Percentiles rank a stretch among this genome's conserved stretches.
Conservation (phyloP, 2,888 invertebrate genomes). For the Mamestra brassicae region DNA sequence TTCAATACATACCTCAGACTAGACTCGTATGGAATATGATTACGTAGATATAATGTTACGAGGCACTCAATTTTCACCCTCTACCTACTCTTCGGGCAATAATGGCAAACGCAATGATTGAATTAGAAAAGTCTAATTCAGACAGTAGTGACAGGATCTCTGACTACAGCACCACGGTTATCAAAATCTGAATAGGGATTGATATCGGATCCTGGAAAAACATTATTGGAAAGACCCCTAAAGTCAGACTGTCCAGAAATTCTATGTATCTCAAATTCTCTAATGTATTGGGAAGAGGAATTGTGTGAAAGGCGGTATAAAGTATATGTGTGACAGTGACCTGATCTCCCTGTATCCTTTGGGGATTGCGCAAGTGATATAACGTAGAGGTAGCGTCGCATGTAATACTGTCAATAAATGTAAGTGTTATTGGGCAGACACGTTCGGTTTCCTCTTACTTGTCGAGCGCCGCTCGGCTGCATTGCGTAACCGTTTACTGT, state of each 20-base stretch:
- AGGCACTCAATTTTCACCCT: neutral
- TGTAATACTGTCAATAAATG: constrained; percentile 10
- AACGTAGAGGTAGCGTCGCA: neutral
- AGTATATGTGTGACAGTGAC: neutral
- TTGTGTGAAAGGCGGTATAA: neutral
- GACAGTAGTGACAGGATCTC: neutral
- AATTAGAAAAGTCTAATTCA: neutral
- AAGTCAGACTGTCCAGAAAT: neutral
- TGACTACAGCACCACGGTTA: neutral
- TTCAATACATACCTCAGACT: constrained; percentile 15
- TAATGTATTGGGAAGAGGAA: neutral
- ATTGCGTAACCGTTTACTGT: constrained; percentile 41
- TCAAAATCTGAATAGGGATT: neutral
- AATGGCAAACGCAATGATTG: neutral
- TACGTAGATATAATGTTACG: neutral
- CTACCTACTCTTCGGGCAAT: neutral
- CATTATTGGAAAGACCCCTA: neutral
- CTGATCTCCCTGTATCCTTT: neutral
- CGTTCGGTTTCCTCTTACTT: constrained; percentile 43
- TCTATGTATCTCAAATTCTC: neutral
- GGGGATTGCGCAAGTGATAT: neutral
- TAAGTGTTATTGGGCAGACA: constrained; percentile 39
- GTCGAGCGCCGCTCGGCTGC: constrained; percentile 5
- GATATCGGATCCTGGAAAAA: neutral
- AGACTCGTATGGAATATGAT: constrained; percentile 7